phyloP scores from a whole-genome alignment of 1,140 invertebrate genomes.

The Brachionus calyciflorus region DNA sequence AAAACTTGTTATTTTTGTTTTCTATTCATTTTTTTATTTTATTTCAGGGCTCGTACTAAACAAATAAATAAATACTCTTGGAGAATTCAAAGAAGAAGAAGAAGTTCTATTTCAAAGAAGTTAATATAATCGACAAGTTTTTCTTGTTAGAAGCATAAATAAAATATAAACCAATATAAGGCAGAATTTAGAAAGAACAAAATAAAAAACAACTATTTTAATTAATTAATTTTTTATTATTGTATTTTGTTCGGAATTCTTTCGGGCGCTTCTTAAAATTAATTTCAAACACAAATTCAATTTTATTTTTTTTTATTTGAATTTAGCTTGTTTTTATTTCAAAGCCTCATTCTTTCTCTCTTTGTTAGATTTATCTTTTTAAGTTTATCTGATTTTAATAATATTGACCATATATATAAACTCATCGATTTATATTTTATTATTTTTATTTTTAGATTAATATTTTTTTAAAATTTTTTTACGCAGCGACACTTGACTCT shows the following conservation, averaged over 20 bases:
- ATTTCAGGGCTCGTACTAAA: slow-evolving; percentile 18
- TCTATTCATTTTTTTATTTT: neutral
- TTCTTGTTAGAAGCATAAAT: slow-evolving; percentile 31
- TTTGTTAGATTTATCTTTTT: no score
- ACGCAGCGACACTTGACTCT: no score
- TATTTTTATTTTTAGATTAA: no score
- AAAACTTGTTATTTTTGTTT: slow-evolving; percentile 29
- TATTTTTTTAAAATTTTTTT: no score
- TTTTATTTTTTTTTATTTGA: no score
- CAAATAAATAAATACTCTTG: slow-evolving; percentile 14
- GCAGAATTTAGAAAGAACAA: no score
- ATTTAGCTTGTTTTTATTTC: neutral
- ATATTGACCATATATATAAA: no score
- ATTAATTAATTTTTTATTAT: slow-evolving; percentile 40
- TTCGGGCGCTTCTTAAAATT: slow-evolving; percentile 29
- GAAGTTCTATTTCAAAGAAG: slow-evolving; percentile 27
- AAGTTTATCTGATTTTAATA: no score
- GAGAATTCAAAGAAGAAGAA: neutral
- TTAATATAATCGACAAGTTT: slow-evolving; percentile 24
- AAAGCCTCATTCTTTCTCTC: neutral
- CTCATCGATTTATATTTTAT: no score
- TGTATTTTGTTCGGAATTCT: neutral
- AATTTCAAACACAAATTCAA: neutral
- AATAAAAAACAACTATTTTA: no score
- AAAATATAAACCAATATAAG: no score